A percentile compares a stretch with the other conserved stretches of the same genome.
phyloP scores from a whole-genome alignment of 2,888 invertebrate species.

The Megalurothrips usitatus region DNA sequence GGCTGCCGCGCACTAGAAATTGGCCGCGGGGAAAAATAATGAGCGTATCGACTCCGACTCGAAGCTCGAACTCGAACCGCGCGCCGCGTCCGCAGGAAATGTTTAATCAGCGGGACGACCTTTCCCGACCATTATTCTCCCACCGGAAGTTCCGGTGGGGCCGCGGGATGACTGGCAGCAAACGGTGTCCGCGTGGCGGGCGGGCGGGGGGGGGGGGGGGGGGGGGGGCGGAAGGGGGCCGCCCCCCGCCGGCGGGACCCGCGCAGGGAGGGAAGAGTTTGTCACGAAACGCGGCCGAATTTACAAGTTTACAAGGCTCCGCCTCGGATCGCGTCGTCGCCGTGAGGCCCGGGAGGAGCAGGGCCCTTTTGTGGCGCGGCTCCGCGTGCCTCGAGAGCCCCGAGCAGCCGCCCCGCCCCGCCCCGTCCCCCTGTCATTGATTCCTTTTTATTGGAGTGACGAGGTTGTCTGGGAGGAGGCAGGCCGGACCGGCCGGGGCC shows the following conservation, averaged over 20 bases:
- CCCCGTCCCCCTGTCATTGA: not conserved
- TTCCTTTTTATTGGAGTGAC: not conserved
- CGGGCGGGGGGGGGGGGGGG: no score
- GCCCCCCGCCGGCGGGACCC: no score
- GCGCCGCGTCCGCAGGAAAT: not conserved
- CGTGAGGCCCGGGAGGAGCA: not conserved
- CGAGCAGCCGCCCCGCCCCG: no score
- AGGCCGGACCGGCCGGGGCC: not conserved
- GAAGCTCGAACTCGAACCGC: not conserved
- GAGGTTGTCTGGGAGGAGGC: no score
- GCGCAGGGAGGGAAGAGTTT: no score
- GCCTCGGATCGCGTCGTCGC: no score
- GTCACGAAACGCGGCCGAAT: no score
- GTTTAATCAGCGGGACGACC: not conserved
- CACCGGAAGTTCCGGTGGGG: not conserved
- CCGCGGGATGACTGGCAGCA: not conserved
- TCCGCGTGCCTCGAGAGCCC: no score
- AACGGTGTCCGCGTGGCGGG: not conserved
- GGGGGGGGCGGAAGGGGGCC: no score
- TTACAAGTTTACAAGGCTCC: no score
- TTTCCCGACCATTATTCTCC: not conserved
- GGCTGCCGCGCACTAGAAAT: no score
- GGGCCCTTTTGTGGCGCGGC: not conserved
- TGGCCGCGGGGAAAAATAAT: no score
- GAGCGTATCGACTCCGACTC: not conserved